Evolutionary conservation across 92 coral and sea anemone species (phyloP).

Genomic region (Phenganax marumi): DNA sequence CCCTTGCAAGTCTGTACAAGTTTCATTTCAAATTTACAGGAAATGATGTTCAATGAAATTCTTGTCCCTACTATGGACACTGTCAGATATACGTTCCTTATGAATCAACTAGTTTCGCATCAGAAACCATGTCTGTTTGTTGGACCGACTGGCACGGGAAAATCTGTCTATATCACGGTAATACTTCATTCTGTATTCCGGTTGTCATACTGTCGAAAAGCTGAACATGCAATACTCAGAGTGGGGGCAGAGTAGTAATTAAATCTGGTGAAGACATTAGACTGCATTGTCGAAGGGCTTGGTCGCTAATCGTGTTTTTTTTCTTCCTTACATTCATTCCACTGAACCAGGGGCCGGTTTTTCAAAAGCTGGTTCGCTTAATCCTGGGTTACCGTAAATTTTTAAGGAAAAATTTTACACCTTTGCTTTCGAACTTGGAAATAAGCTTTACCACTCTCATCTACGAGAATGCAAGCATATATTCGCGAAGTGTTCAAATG

Average conservation of each 20-base stretch:
- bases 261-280: no score
- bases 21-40: slow-evolving; percentile 54
- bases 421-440: no score
- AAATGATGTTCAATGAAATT: slow-evolving; percentile 97
- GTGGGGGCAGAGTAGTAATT: no score
- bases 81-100: slow-evolving; percentile 90
- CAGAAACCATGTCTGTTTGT: slow-evolving; percentile 91
- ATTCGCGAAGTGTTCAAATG: no score
- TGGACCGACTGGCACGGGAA: slow-evolving; percentile 99
- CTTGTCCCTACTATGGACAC: slow-evolving; percentile 97
- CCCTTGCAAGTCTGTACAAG: not conserved
- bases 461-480: no score
- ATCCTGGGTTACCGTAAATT: not conserved
- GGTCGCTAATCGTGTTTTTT: no score
- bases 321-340: no score
- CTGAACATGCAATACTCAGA: no score
- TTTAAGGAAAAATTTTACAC: not conserved
- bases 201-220: not conserved
- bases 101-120: slow-evolving; percentile 86
- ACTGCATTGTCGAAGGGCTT: no score
- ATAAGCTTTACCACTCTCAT: no score
- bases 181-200: not conserved
- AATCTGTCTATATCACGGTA: slow-evolving; percentile 97
- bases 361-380: no score
- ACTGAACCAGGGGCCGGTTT: no score